These are phyloP conservation scores for Recurvirostra avosetta DNA, from an alignment of 2,113 vertebrate genomes.

Conservation along the genomic window DNA sequence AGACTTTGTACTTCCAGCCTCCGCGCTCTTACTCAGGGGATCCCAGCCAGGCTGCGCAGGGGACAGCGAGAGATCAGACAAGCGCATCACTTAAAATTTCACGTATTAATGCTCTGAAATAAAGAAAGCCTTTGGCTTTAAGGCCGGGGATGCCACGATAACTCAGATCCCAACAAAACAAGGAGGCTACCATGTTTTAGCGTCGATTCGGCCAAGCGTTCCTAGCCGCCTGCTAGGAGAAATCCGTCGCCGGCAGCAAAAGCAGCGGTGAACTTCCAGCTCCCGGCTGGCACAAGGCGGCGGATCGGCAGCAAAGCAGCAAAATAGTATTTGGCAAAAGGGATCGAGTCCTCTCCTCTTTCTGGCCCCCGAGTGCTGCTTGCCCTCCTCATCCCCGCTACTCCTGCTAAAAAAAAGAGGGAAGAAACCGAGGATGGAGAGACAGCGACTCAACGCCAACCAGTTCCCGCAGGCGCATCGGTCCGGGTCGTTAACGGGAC, in stretches of 20 bases:
- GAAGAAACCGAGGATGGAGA: no score
- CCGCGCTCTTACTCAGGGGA: background rate
- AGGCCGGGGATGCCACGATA: background rate
- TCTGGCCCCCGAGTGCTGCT: background rate
- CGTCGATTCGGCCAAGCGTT: background rate
- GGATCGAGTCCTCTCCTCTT: background rate
- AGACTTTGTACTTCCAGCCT: background rate
- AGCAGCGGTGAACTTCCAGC: background rate
- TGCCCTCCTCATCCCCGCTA: no score
- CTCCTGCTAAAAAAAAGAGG: background rate
- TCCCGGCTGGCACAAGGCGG: background rate
- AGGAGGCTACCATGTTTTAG: background rate
- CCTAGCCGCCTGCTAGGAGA: background rate
- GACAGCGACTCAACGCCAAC: background rate
- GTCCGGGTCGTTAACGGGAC: background rate
- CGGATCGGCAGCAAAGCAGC: background rate
- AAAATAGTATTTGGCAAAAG: background rate
- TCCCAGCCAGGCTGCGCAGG: no score
- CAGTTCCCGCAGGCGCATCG: background rate
- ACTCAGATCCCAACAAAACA: background rate
- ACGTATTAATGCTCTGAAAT: background rate
- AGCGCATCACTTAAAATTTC: background rate
- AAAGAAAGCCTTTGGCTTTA: background rate
- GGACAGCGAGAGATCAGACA: background rate
- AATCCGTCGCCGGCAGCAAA: background rate